A percentile compares a stretch with the other conserved stretches of the same genome.
Conservation (phyloP, 2,888 invertebrate species). For the Drosophila cyrtoloma region DNA sequence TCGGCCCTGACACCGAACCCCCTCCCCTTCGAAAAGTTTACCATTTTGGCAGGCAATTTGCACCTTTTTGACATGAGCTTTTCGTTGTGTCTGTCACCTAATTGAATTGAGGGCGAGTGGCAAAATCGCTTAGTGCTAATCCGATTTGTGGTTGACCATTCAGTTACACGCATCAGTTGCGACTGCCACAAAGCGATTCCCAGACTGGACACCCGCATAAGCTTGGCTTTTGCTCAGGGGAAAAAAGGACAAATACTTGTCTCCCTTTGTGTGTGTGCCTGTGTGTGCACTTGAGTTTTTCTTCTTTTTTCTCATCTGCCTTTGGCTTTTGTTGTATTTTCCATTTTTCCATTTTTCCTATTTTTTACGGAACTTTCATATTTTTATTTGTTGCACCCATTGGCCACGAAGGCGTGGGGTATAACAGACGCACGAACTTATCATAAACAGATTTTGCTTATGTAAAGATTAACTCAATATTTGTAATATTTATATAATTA, state of each 20-base stretch:
- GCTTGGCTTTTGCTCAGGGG: slow-evolving; percentile 58
- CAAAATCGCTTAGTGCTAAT: slow-evolving; percentile 82
- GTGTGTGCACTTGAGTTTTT: slow-evolving; percentile 64
- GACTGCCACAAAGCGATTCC: slow-evolving; percentile 28
- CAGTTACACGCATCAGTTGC: slow-evolving; percentile 81
- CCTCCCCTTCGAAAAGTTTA: slow-evolving; percentile 6
- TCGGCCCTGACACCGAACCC: slow-evolving; percentile 17
- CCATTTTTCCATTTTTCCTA: slow-evolving; percentile 49
- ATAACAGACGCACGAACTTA: not conserved
- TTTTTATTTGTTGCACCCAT: slow-evolving; percentile 32
- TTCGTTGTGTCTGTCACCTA: slow-evolving; percentile 60
- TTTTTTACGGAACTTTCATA: slow-evolving; percentile 50
- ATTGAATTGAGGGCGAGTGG: slow-evolving; percentile 82
- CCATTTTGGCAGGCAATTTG: slow-evolving; percentile 47
- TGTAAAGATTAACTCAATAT: not conserved
- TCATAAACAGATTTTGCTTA: no score
- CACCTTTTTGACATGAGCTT: slow-evolving; percentile 52
- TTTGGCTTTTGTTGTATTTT: slow-evolving; percentile 62
- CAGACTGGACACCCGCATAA: slow-evolving; percentile 72
- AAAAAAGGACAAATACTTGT: slow-evolving; percentile 62
- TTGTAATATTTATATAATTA: not conserved
- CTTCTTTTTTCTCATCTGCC: slow-evolving; percentile 31
- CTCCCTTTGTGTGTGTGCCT: slow-evolving; percentile 21
- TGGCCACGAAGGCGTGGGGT: not conserved
- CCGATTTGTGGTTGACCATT: slow-evolving; percentile 83